Evolutionary conservation across 2,797 vertebrate species (phyloP).

Genomic region (Gouania willdenowi): DNA sequence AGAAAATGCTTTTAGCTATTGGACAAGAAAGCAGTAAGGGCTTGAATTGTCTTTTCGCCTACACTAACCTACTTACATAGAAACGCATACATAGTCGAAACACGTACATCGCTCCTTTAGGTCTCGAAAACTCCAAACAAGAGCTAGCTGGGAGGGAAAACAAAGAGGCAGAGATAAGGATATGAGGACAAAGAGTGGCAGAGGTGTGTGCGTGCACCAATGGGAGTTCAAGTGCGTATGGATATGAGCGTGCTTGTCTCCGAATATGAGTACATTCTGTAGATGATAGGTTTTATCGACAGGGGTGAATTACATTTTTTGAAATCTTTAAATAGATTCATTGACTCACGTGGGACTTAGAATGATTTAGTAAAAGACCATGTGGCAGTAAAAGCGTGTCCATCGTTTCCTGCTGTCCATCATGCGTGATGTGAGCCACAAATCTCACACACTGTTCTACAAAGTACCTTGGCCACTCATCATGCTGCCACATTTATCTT

Average conservation of each 20-base stretch:
- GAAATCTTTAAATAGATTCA: conserved; percentile 32
- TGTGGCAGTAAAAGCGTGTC: conserved; percentile 7
- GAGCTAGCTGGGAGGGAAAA: conserved; percentile 17
- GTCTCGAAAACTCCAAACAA: conserved; percentile 16
- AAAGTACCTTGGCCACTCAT: not conserved
- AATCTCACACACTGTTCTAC: conserved; percentile 4
- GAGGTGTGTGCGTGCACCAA: conserved; percentile 6
- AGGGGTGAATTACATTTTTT: conserved; percentile 30
- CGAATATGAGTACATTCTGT: conserved; percentile 12
- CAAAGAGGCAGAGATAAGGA: conserved; percentile 8
- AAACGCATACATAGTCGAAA: not conserved
- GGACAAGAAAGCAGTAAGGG: too few species aligned
- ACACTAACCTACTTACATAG: not conserved
- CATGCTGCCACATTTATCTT: conserved; percentile 14
- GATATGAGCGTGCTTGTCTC: conserved; percentile 6
- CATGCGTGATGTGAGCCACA: not conserved
- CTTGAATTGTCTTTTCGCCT: too few species aligned
- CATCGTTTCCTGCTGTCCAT: conserved; percentile 9
- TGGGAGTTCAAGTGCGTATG: not conserved
- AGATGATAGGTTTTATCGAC: conserved; percentile 53
- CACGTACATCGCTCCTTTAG: conserved; percentile 1
- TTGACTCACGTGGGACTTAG: conserved; percentile 9
- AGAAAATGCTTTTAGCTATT: conserved; percentile 60
- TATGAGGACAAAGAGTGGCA: conserved; percentile 28
- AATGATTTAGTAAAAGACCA: conserved; percentile 5